A percentile compares a stretch with the other conserved stretches of the same genome.
phyloP scores from a whole-genome alignment of 2,888 invertebrate species.

The Ramazzottius varieornatus region DNA sequence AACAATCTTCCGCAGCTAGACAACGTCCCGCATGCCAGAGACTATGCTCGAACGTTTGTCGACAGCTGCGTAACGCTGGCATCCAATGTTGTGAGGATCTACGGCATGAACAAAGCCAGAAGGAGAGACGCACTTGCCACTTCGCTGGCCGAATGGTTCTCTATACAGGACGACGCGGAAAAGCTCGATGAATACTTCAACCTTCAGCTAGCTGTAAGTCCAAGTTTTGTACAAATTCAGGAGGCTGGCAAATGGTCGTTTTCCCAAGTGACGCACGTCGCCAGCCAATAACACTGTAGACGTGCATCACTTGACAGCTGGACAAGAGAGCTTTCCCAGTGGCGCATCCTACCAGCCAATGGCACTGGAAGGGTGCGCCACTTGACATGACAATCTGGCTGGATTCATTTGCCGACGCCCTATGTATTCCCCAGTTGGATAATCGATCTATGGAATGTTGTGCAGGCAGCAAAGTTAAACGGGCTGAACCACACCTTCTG shows the following conservation, averaged over 20 bases:
- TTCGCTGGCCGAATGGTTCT: slow-evolving; percentile 62
- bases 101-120: slow-evolving; percentile 77
- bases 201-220: neutral
- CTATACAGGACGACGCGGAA: slow-evolving; percentile 61
- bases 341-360: too few relatives aligned
- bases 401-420: too few relatives aligned
- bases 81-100: slow-evolving; percentile 33
- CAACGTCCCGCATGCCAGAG: neutral
- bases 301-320: too few relatives aligned
- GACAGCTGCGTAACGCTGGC: neutral
- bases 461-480: neutral
- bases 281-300: too few relatives aligned
- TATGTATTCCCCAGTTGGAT: too few relatives aligned
- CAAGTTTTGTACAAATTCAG: neutral
- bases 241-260: neutral
- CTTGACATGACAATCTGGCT: too few relatives aligned
- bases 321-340: too few relatives aligned
- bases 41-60: neutral
- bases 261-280: too few relatives aligned
- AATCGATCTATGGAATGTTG: too few relatives aligned
- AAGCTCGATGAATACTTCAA: slow-evolving; percentile 2
- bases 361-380: too few relatives aligned
- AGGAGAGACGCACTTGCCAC: slow-evolving; percentile 76
- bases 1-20: neutral
- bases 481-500: slow-evolving; percentile 34